Evolutionary conservation across 2,113 vertebrate genomes (phyloP).

Genomic region (Nyctereutes procyonoides): DNA sequence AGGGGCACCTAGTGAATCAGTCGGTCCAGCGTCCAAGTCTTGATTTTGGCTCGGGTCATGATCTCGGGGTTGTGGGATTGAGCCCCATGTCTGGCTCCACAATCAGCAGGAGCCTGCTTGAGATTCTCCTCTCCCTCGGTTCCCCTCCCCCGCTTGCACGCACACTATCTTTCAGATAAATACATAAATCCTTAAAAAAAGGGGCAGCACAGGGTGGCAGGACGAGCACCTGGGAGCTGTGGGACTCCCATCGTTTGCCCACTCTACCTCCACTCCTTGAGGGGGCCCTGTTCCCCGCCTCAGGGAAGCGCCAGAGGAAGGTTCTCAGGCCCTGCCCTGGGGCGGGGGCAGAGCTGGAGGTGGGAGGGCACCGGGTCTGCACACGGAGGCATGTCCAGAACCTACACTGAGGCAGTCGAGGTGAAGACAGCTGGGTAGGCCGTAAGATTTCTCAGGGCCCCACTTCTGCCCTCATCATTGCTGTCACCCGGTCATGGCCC

Average conservation of each 20-base stretch:
- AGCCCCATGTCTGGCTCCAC: no score
- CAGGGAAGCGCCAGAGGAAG: neutral
- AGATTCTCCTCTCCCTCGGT: no score
- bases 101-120: no score
- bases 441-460: neutral
- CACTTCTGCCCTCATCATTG: no score
- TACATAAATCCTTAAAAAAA: no score
- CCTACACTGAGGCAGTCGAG: no score
- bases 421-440: neutral
- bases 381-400: neutral
- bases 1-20: no score
- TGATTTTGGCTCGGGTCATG: no score
- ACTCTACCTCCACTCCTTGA: neutral
- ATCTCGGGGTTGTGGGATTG: no score
- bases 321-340: accelerated
- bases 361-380: neutral
- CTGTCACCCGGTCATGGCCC: neutral
- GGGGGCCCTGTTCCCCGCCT: neutral
- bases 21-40: no score
- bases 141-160: no score
- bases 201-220: neutral
- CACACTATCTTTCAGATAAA: no score
- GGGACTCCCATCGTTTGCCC: neutral
- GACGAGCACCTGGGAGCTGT: neutral
- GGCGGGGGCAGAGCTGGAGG: neutral